Evolutionary conservation across 2,888 invertebrate genomes (phyloP), one percentile per base, ranked within the genome.

Genomic region (Dryomyza anilis): DNA sequence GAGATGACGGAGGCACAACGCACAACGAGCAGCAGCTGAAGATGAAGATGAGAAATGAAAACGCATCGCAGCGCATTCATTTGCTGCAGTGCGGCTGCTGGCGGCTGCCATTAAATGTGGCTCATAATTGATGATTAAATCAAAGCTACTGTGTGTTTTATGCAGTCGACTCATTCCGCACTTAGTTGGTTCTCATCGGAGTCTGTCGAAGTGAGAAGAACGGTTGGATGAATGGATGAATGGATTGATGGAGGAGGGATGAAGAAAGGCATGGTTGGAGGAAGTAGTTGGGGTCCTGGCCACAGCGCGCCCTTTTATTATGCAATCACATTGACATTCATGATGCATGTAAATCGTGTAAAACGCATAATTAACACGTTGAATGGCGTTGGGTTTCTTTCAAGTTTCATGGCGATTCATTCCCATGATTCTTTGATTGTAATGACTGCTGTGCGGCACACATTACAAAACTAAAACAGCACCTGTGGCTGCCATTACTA

Each of bases 61-160:
- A 3, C n/a, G n/a, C 23, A 53, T 29, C 29, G 16, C 8, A 27
- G 14, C 16, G 19, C 33, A 48, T 30, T 48, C 25, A 29, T 60
- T 60, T 60, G 19, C 21, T 36, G n/a, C n/a, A n/a, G n/a, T n/a
- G n/a, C n/a, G n/a, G n/a, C n/a, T 23, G 23, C 21, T 30, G 10
- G 33, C 52, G 50, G 45, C 43, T 36, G 21, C 19, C 50, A 39
- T 36, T 50, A 39, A 52, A 30, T 27, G 43, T 16, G n/a, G 39
- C 61, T 61, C 52, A 76, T 79, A 79, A 79, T 79, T 79, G 81
- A 79, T 78, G 79, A 79, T 79, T 81, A 81, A 81, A 79, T 81
- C 81, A 78, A 78, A 78, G 81, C 80, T 79, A 80, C 78, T 70
- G 79, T 36, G 25, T 57, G 27, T 46, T n/a, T n/a, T n/a, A n/a